Evolutionary conservation across 30 jellyfish, hydroid and myxozoan genomes (phyloP), one percentile per base, ranked within the genome.

Genomic region (Pelagia noctiluca): DNA sequence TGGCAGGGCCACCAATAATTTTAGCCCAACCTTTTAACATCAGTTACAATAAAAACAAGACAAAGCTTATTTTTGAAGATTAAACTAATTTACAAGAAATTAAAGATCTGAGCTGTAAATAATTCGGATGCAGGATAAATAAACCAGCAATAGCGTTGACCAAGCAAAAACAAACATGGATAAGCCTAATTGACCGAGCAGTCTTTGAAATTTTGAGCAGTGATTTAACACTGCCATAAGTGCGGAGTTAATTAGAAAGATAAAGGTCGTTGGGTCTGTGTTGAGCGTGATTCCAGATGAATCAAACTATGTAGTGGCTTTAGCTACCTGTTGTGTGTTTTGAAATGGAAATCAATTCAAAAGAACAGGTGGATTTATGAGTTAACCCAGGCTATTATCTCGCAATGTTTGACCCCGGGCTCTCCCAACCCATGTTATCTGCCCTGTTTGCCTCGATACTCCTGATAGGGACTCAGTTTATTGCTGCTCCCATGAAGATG

Each of bases 291-390:
- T 42, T 42, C n/a, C n/a, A n/a, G n/a, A n/a, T n/a, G n/a, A n/a
- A n/a, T n/a, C n/a, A n/a, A n/a, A n/a, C n/a, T n/a, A n/a, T n/a
- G n/a, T n/a, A n/a, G n/a, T 42, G 16, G 57, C 57, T 16, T 42
- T 19, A 30, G 68, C 26, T 30, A 52, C 68, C 68, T 52, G 68
- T 52, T 52, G 7, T 52, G 68, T 3, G 12, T 52, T 52, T 52
- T 52, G 7, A 5, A 52, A 52, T 52, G 26, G 21, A 30, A 25
- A 10, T 52, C 26, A 19, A 10, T 52, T 19, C 4, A 52, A 30
- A 8, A 10, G 16, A 30, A 19, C 68, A 52, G 68, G 68, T 52
- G 26, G 2, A 5, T 52, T 52, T 25, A 52, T 4, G 68, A 8
- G 68, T 19, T 52, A 30, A 52, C 68, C 68, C 21, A 4, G 2